Conservation (phyloP, 2,113 vertebrate genomes). For the Chionis minor region DNA sequence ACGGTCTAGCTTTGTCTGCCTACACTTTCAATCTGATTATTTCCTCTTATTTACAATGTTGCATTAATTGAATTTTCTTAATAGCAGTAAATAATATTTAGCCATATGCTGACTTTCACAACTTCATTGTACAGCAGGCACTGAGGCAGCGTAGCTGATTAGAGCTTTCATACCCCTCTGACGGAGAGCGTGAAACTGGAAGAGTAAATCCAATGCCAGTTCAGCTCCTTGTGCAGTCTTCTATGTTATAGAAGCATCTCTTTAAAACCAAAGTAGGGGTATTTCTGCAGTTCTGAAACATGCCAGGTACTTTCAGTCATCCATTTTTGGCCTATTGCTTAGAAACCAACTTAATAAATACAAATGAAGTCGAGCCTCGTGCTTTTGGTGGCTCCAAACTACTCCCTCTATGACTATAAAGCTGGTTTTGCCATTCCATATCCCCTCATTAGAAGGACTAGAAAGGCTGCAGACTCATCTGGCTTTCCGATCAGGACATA, state of each 20-base stretch:
- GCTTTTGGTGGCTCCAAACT: neutral
- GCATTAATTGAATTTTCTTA: slow-evolving; percentile 2
- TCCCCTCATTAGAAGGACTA: neutral
- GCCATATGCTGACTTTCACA: neutral
- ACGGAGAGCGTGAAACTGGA: accelerated
- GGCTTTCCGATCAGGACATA: neutral
- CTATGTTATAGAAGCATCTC: neutral
- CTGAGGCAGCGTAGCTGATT: neutral
- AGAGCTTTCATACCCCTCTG: neutral
- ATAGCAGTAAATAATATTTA: neutral
- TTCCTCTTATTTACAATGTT: neutral
- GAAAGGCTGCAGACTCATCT: neutral
- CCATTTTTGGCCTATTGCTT: neutral
- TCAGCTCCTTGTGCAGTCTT: neutral
- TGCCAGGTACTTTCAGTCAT: neutral
- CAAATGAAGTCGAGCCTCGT: neutral
- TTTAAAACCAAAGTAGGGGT: neutral
- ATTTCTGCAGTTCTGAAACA: neutral
- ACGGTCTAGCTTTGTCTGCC: neutral
- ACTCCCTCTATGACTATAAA: neutral
- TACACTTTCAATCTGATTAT: neutral
- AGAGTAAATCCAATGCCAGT: neutral
- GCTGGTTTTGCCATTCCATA: neutral
- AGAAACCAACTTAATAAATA: slow-evolving; percentile 5
- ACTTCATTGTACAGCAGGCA: neutral